Percentiles rank a stretch among this genome's conserved stretches.
Evolutionary conservation across 2,797 vertebrate species (phyloP).

Genomic region (Myoxocephalus aenaeus): DNA sequence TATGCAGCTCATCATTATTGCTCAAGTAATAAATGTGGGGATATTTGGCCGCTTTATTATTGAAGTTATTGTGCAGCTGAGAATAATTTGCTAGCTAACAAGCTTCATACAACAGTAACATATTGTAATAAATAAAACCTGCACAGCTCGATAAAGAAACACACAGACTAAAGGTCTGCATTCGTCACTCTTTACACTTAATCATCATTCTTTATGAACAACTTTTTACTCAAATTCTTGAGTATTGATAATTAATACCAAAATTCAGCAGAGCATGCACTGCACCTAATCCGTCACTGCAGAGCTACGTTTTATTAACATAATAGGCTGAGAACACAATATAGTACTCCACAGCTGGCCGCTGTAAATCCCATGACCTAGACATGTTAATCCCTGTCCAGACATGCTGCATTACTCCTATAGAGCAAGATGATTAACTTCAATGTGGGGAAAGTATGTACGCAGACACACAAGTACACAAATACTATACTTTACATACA

Average conservation of each 20-base stretch:
- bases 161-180: slow-evolving; percentile 31
- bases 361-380: slow-evolving; percentile 77
- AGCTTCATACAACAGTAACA: slow-evolving; percentile 25
- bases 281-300: slow-evolving; percentile 22
- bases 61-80: slow-evolving; percentile 38
- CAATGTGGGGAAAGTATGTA: neutral
- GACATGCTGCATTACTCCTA: slow-evolving; percentile 73
- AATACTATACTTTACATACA: neutral
- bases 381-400: slow-evolving; percentile 81
- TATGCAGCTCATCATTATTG: slow-evolving; percentile 33
- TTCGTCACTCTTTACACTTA: slow-evolving; percentile 14
- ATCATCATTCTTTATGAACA: slow-evolving; percentile 6
- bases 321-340: slow-evolving; percentile 39
- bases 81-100: slow-evolving; percentile 52
- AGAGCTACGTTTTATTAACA: slow-evolving; percentile 32
- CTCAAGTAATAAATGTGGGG: slow-evolving; percentile 17
- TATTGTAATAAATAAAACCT: slow-evolving; percentile 47
- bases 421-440: slow-evolving; percentile 70
- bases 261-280: neutral
- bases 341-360: slow-evolving; percentile 68
- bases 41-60: slow-evolving; percentile 24
- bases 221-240: neutral
- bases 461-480: slow-evolving; percentile 2
- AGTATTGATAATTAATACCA: slow-evolving; percentile 8
- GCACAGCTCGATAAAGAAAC: slow-evolving; percentile 35